Evolutionary conservation across 1,140 invertebrate genomes (phyloP).

Genomic region (Hestina assimilis): DNA sequence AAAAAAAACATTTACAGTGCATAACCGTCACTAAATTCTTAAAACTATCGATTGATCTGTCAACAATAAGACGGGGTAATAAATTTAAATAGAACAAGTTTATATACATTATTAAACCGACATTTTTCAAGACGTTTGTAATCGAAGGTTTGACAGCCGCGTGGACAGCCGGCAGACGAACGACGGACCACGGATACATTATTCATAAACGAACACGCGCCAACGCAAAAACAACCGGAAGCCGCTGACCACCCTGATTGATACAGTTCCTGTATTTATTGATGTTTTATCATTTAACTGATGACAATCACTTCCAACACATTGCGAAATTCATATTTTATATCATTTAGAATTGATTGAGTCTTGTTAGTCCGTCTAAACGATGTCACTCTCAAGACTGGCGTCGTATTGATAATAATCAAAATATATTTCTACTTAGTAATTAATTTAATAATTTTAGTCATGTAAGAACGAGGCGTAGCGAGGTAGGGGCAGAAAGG

Average conservation of each 20-base stretch:
- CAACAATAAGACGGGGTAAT: not conserved
- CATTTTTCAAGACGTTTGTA: not conserved
- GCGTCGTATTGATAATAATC: no score
- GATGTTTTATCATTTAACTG: slow-evolving; percentile 3
- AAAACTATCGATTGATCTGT: not conserved
- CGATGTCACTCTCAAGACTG: no score
- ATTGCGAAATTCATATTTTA: slow-evolving; percentile 6
- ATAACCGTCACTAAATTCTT: no score
- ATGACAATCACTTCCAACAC: slow-evolving; percentile 6
- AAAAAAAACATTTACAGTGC: no score
- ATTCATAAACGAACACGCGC: slow-evolving; percentile 27
- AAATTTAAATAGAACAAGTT: not conserved
- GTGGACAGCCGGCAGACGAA: not conserved
- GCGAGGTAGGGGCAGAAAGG: no score
- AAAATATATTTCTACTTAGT: no score
- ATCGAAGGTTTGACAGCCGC: not conserved
- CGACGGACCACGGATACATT: slow-evolving; percentile 20
- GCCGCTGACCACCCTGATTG: slow-evolving; percentile 6
- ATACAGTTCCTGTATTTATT: slow-evolving; percentile 1
- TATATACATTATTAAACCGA: not conserved
- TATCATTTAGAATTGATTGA: slow-evolving; percentile 1
- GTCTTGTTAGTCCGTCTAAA: no score
- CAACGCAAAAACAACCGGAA: slow-evolving; percentile 28
- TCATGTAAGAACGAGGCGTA: no score
- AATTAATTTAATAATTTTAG: no score